phyloP scores from a whole-genome alignment of 2,113 vertebrate species.

The Alexandromys fortis region DNA sequence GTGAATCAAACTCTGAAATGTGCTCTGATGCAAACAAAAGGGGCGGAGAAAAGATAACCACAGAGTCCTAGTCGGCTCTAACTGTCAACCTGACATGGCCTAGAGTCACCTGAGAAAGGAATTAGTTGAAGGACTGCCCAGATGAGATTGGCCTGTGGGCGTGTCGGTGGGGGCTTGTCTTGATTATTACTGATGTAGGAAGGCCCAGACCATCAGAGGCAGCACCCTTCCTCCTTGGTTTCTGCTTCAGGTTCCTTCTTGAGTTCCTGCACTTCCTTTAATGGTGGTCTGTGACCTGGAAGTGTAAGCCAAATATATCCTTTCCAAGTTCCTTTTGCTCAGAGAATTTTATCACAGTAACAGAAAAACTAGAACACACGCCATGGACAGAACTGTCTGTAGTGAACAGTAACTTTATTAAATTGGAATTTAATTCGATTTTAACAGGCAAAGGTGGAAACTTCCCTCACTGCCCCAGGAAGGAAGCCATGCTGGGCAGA shows the following conservation, averaged over 20 bases:
- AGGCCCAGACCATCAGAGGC: background rate
- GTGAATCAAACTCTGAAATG: background rate
- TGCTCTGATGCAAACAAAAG: background rate
- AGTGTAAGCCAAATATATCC: background rate
- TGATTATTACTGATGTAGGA: background rate
- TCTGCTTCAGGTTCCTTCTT: background rate
- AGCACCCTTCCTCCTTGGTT: background rate
- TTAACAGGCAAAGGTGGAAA: background rate
- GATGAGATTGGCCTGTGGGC: background rate
- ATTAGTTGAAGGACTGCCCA: background rate
- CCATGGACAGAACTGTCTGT: background rate
- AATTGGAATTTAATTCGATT: background rate
- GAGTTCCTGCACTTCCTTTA: background rate
- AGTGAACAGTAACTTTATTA: background rate
- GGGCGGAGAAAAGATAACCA: background rate
- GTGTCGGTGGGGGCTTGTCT: background rate
- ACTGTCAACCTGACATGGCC: background rate
- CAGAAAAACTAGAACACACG: background rate
- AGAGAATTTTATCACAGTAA: background rate
- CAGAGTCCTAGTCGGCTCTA: background rate
- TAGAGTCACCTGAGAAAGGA: background rate
- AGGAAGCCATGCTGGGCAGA: background rate
- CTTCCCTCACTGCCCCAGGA: background rate
- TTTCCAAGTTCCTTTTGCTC: background rate
- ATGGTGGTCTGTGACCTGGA: background rate